Evolutionary conservation across 2,113 vertebrate species (phyloP), one percentile per base, ranked within the genome.

Genomic region (Trematomus loennbergii): DNA sequence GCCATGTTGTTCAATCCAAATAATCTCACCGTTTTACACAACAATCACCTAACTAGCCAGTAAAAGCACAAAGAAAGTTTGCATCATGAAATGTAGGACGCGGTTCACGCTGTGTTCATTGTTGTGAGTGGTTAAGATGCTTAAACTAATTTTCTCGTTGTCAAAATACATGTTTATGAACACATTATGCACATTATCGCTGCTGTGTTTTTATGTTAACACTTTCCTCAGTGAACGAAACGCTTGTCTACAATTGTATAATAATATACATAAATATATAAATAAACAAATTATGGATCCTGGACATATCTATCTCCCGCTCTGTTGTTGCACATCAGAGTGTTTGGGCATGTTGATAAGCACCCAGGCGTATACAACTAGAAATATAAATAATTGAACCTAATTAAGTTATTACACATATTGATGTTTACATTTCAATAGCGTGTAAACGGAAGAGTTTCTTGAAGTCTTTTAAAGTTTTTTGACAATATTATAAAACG

Each of bases 31-130:
- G 50, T 70, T 71, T 72, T 16, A 69, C 64, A 71, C 60, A 79
- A 52, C 57, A 86, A 54, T 59, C 67, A 50, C 22, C 52, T n/a
- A 25, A 86, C 48, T 10, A 36, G 40, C 52, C 65, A 48, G 43
- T 64, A 84, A 78, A 86, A 52, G 18, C 69, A 81, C 75, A 68
- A 79, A 79, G 22, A 33, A 25, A 63, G 36, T 67, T 60, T 53
- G 50, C 59, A 43, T 76, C 70, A 62, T 85, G 77, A 75, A 18
- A 25, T 75, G 50, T 75, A 20, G 22, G 59, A 72, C 12, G 9
- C 8, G 12, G 68, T 40, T 22, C 74, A 76, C 8, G 12, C 45
- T 79, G 68, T 22, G 48, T 58, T 71, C 11, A 72, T 11, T 40
- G 58, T 33, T 57, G 36, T 13, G 57, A 29, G 20, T 11, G 64